These are phyloP conservation scores for Colaptes auratus DNA, from an alignment of 2,113 vertebrate genomes.

Conservation along the genomic window DNA sequence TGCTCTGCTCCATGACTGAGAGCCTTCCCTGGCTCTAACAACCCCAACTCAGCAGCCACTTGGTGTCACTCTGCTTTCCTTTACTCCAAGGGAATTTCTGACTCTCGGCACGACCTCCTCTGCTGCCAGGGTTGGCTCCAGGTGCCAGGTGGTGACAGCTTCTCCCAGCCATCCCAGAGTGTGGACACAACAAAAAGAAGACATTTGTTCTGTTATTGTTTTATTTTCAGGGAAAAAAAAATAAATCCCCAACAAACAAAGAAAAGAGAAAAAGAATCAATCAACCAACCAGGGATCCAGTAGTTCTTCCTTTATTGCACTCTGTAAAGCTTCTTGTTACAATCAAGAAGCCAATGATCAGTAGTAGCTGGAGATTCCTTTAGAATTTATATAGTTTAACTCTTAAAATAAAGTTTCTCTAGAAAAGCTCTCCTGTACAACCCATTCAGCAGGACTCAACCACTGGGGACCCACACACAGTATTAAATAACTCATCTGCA, in stretches of 20 bases:
- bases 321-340: constrained; percentile 61
- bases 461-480: constrained; percentile 51
- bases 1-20: too few species aligned
- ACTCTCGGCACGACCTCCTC: background rate
- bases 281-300: constrained; percentile 6
- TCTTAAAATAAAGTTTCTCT: constrained; percentile 76
- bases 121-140: background rate
- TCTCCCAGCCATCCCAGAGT: background rate
- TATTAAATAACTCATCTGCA: constrained; percentile 66
- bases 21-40: too few species aligned
- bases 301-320: constrained; percentile 74
- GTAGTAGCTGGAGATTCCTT: constrained; percentile 41
- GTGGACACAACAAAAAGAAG: background rate
- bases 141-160: background rate
- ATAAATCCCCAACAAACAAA: too few species aligned
- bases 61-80: too few species aligned
- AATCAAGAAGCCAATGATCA: constrained; percentile 70
- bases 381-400: constrained; percentile 66
- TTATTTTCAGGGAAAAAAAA: constrained; percentile 18
- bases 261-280: background rate
- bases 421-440: constrained; percentile 77
- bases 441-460: constrained; percentile 64
- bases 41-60: too few species aligned
- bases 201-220: background rate
- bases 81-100: background rate